These are phyloP conservation scores for Asobara japonica DNA, from an alignment of 1,140 invertebrate genomes.

Conservation along the genomic window DNA sequence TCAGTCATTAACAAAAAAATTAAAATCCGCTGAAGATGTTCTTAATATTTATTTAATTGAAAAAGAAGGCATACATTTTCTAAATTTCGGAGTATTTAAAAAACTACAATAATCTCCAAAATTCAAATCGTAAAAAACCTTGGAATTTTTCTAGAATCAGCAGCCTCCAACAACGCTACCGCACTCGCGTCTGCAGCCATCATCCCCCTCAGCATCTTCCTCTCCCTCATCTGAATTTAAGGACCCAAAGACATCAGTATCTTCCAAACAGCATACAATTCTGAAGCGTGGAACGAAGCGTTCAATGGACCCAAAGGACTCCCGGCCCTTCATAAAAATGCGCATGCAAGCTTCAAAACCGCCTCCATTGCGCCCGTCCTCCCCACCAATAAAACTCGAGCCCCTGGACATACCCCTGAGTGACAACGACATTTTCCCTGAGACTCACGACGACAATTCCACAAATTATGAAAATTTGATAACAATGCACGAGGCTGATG, in stretches of 20 bases:
- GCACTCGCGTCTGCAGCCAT: conserved; percentile 43
- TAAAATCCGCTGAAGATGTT: no score
- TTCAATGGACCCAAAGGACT: conserved; percentile 46
- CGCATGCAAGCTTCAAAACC: conserved; percentile 54
- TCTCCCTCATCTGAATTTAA: conserved; percentile 12
- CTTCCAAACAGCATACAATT: conserved; percentile 47
- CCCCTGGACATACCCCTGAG: conserved; percentile 61
- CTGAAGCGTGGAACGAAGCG: conserved; percentile 59
- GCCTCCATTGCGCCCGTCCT: conserved; percentile 41
- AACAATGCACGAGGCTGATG: conserved; percentile 56
- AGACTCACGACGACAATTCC: conserved; percentile 48
- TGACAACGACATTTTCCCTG: conserved; percentile 55
- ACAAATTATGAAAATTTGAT: conserved; percentile 55
- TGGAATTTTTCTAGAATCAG: conserved; percentile 49
- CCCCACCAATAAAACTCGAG: conserved; percentile 55
- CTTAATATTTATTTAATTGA: no score
- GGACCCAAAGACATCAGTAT: conserved; percentile 23
- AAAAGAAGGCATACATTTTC: no score
- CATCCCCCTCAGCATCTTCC: background rate
- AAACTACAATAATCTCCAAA: no score
- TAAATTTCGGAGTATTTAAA: no score
- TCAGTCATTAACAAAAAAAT: no score
- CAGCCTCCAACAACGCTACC: conserved; percentile 56
- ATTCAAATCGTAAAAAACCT: no score
- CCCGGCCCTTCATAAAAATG: conserved; percentile 56